Evolutionary conservation across 30 jellyfish, hydroid and myxozoan genomes (phyloP).

Genomic region (Calvadosia cruxmelitensis): DNA sequence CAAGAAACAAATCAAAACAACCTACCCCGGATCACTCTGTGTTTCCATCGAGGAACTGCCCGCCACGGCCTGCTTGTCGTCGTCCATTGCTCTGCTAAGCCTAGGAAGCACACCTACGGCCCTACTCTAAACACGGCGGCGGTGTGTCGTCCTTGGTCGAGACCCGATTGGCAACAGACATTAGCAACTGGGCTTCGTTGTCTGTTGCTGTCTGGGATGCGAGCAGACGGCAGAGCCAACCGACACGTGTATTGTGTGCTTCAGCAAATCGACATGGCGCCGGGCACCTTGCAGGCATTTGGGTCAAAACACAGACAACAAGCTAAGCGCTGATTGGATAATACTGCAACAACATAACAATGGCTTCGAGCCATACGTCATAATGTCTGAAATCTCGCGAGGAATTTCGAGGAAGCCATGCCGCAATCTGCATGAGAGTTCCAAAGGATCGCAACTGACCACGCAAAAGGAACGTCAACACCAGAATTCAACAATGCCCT

Average conservation of each 20-base stretch:
- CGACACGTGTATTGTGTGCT: constrained; percentile 97
- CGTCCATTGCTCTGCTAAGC: neutral
- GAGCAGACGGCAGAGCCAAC: neutral
- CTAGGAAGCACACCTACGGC: neutral
- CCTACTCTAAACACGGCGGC: neutral
- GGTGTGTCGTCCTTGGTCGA: constrained; percentile 2
- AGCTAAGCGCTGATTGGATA: neutral
- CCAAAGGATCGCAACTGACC: too few species aligned
- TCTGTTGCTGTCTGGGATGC: neutral
- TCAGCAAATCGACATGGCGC: constrained; percentile 30
- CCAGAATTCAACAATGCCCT: too few species aligned
- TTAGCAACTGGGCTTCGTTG: constrained; percentile 1
- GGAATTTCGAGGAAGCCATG: too few species aligned
- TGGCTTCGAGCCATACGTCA: neutral
- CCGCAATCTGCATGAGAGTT: too few species aligned
- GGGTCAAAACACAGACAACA: neutral
- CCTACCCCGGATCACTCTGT: neutral
- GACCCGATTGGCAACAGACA: constrained; percentile 2
- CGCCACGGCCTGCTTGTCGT: neutral
- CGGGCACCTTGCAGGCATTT: constrained; percentile 24
- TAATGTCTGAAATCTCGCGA: neutral
- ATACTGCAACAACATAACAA: neutral
- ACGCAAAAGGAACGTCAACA: too few species aligned
- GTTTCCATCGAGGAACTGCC: neutral
- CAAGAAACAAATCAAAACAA: neutral